Evolutionary conservation across 2,888 invertebrate genomes (phyloP), one percentile per base, ranked within the genome.

Genomic region (Criorhina ranunculi): DNA sequence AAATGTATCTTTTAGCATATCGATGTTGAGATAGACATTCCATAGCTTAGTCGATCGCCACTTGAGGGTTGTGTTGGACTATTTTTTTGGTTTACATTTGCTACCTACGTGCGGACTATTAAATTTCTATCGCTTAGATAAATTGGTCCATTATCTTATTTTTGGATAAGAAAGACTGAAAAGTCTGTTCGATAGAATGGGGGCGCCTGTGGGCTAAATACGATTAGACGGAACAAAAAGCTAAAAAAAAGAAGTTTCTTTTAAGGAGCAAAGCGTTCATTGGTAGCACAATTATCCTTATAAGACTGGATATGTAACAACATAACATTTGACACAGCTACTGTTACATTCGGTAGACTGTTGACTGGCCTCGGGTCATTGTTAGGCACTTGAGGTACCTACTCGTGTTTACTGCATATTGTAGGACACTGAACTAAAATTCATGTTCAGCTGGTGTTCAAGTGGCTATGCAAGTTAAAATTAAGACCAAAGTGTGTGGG

Each of bases 121-220:
- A 80, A 80, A 59, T 80, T 80, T 85, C 75, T 80, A 85, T 85
- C 85, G 70, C 70, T 19, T n/a, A 70, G 80, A 85, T 85, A 85
- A 80, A 85, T 85, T 85, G 75, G 53, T 66, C 75, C 76, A 85
- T 80, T 85, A 85, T 85, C 85, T 85, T 70, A 76, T 62, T 85
- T n/a, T 80, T 37, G 85, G 85, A 85, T 85, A 85, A 80, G 73
- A 66, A 70, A 72, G 76, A 67, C 78, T 49, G 46, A 57, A 15
- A 15, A 60, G 64, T 49, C 55, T 19, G 5, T 29, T 44, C 29
- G 80, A 69, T 53, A 46, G 80, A 64, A 75, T 75, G 62, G 57
- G 72, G 75, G 46, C 69, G 70, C 80, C 85, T 40, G 75, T 80
- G 64, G 85, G 85, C 59, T 62, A 44, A 69, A 55, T 73, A 51